Evolutionary conservation across 2,113 vertebrate genomes (phyloP).

Genomic region (Mungos mungo): DNA sequence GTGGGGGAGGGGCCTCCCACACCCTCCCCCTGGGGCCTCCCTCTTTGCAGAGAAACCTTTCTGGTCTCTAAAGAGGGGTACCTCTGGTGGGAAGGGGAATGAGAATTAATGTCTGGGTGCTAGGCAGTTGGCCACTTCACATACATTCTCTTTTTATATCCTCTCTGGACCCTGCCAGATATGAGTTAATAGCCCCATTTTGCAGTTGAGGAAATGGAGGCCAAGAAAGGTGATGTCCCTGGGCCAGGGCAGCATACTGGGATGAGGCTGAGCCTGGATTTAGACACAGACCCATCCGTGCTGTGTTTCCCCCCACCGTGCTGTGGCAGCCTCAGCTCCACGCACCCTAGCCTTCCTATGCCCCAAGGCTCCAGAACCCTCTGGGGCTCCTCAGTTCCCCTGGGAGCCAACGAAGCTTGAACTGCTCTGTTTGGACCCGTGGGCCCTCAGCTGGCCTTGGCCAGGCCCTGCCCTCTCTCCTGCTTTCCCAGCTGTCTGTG

Average conservation of each 20-base stretch:
- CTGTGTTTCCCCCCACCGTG: background rate
- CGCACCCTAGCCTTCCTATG: background rate
- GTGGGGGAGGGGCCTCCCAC: constrained; percentile 77
- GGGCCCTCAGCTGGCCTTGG: background rate
- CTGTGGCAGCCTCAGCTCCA: background rate
- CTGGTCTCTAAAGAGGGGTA: constrained; percentile 56
- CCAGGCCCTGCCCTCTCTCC: background rate
- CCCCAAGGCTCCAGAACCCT: background rate
- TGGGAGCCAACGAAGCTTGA: background rate
- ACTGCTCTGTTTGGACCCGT: background rate
- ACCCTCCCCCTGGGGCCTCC: constrained; percentile 62
- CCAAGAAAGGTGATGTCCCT: background rate
- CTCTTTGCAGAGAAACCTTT: constrained; percentile 61
- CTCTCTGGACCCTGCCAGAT: background rate
- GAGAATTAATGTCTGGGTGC: background rate
- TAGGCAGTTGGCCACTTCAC: constrained; percentile 4
- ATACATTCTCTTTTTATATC: background rate
- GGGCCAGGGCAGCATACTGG: background rate
- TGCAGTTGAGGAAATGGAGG: constrained; percentile 55
- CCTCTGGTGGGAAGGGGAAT: constrained; percentile 35
- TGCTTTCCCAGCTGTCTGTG: background rate
- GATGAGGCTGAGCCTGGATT: background rate
- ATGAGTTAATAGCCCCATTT: constrained; percentile 55
- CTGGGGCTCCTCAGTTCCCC: background rate
- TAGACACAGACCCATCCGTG: background rate